Percentiles rank a stretch among this genome's conserved stretches.
phyloP scores from a whole-genome alignment of 2,888 invertebrate genomes.

The Drosophila quinaria region DNA sequence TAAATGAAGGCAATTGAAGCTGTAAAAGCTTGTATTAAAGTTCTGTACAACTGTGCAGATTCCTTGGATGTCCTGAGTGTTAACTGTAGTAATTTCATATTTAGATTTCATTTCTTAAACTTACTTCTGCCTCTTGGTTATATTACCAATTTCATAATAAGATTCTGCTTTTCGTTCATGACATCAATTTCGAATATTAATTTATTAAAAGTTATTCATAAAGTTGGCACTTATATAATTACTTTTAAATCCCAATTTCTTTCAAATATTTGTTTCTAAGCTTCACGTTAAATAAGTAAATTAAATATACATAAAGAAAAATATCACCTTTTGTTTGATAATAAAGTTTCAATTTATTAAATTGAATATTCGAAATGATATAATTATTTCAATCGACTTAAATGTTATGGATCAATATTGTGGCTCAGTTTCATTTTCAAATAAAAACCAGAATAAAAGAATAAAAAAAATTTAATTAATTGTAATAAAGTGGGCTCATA shows the following conservation, averaged over 20 bases:
- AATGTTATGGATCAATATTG: background rate
- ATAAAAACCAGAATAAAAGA: background rate
- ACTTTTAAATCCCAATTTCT: background rate
- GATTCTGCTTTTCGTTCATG: background rate
- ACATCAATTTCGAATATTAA: background rate
- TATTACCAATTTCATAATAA: no score
- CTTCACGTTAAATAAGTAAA: no score
- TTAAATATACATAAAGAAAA: no score
- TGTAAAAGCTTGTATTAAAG: slow-evolving; percentile 8
- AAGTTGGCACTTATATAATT: background rate
- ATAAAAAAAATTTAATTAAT: background rate
- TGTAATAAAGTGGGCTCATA: no score
- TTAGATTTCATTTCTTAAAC: background rate
- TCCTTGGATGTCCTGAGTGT: background rate
- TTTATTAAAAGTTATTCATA: background rate
- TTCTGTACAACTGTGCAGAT: background rate
- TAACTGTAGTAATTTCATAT: background rate
- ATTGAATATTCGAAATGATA: background rate
- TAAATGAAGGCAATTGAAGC: slow-evolving; percentile 8
- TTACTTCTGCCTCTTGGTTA: no score
- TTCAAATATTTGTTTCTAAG: no score
- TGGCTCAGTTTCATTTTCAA: background rate
- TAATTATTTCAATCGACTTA: background rate
- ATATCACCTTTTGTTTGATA: no score
- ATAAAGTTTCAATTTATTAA: background rate